phyloP scores from a whole-genome alignment of 2,888 invertebrate genomes.

The Harpalus rubripes region DNA sequence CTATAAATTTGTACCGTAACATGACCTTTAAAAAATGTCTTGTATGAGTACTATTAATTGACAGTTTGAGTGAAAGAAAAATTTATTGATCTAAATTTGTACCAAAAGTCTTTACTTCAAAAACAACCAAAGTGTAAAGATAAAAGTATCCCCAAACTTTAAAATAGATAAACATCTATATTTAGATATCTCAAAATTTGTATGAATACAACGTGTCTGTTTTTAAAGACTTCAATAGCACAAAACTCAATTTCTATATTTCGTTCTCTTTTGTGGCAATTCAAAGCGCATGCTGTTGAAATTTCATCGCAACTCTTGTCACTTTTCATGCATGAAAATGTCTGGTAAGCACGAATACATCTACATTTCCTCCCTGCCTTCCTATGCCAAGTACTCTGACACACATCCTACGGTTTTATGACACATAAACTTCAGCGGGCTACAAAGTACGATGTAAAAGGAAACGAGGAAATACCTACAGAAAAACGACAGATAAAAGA shows the following conservation, averaged over 20 bases:
- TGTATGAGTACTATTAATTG: slow-evolving; percentile 13
- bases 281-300: not conserved
- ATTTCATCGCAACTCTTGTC: not conserved
- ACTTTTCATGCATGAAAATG: slow-evolving; percentile 2
- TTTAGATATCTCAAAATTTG: too few relatives aligned
- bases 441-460: not conserved
- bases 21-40: not conserved
- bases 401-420: slow-evolving; percentile 16
- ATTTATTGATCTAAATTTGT: slow-evolving; percentile 39
- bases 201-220: not conserved
- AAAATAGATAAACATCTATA: not conserved
- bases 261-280: not conserved
- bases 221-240: not conserved
- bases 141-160: not conserved
- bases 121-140: not conserved
- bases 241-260: not conserved
- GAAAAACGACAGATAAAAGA: not conserved
- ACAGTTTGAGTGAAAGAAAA: slow-evolving; percentile 24
- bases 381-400: not conserved
- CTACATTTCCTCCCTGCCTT: not conserved
- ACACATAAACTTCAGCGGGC: slow-evolving; percentile 23
- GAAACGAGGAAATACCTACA: not conserved
- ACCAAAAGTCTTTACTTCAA: not conserved
- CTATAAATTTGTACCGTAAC: not conserved
- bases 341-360: not conserved